Base-by-base conservation (phyloP, 2,113 vertebrate species). In the Chaetodon trifascialis region DNA sequence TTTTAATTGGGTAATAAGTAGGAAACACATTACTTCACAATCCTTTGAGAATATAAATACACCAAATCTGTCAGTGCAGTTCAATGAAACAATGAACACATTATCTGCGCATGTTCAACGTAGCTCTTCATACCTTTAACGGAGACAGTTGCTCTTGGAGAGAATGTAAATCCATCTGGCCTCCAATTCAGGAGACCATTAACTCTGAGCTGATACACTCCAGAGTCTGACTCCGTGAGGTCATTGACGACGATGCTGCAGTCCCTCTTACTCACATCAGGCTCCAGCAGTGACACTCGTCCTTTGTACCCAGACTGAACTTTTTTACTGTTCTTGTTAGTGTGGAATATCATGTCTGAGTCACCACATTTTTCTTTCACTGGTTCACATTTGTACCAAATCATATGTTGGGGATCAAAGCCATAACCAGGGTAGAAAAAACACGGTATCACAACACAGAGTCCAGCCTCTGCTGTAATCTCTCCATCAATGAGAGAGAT, bases 361-460 rank as follows among this genome's bases (percentile, higher is more conserved):
- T 54, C 19, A 4, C 0, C 4, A 68, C 63, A 73, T 23, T 0
- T 62, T 25, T 0, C 1, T 34, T 47, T 6, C 0, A 0, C 23
- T 44, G 0, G 0, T 1, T 82, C 64, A 68, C 88, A 93, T 89
- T 90, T 92, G 55, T 4, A 90, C 93, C 93, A 94, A 44, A 86
- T 23, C 0, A 89, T 4, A 59, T 25, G 5, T 38, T 12, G 2
- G 8, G 72, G 2, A 7, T 0, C 44, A 40, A 92, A 88, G 0
- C 0, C 0, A 34, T 0, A 0, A 11, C 0, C 0, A 7, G 79
- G 17, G 0, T 0, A 69, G 65, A 30, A 91, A 42, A 73, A 90
- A n/a, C 91, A 94, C 0, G 80, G 89, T 12, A 93, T 86, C 59
- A 89, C 85, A 21, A 64, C 71, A 80, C 89, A 91, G 60, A 92